These are phyloP conservation scores for Platycheirus albimanus DNA, from an alignment of 2,888 invertebrate genomes.

Conservation along the genomic window DNA sequence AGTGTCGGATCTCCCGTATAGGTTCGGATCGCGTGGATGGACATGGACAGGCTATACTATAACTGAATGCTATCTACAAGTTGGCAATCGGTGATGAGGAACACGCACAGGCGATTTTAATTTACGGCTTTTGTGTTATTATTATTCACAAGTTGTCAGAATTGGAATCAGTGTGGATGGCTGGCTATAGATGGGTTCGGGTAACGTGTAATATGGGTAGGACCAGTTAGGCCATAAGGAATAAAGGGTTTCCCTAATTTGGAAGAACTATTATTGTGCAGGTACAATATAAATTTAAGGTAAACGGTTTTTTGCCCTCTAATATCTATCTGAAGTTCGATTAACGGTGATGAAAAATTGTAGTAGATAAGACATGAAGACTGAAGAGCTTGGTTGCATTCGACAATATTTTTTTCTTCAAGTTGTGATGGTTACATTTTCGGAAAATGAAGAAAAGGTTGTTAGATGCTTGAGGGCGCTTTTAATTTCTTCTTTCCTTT, in stretches of 20 bases:
- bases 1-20: constrained; percentile 44
- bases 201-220: constrained; percentile 20
- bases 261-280: constrained; percentile 31
- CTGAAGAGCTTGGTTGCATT: no score
- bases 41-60: constrained; percentile 3
- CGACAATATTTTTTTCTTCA: no score
- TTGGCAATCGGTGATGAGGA: constrained; percentile 54
- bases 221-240: constrained; percentile 1
- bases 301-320: constrained; percentile 21
- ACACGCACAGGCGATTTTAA: constrained; percentile 68
- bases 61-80: constrained; percentile 13
- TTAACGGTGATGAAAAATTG: no score
- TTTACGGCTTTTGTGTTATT: constrained; percentile 64
- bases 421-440: no score
- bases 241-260: constrained; percentile 44
- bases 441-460: no score
- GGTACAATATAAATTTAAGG: constrained; percentile 19
- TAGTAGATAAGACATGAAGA: no score
- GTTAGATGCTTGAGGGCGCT: no score
- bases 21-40: constrained; percentile 30
- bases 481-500: no score
- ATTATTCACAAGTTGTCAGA: constrained; percentile 71
- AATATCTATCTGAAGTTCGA: no score
- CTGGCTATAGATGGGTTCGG: constrained; percentile 5
- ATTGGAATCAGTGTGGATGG: constrained; percentile 49